These are phyloP conservation scores for Stigmatopora nigra DNA, from an alignment of 2,113 vertebrate genomes.

Conservation along the genomic window DNA sequence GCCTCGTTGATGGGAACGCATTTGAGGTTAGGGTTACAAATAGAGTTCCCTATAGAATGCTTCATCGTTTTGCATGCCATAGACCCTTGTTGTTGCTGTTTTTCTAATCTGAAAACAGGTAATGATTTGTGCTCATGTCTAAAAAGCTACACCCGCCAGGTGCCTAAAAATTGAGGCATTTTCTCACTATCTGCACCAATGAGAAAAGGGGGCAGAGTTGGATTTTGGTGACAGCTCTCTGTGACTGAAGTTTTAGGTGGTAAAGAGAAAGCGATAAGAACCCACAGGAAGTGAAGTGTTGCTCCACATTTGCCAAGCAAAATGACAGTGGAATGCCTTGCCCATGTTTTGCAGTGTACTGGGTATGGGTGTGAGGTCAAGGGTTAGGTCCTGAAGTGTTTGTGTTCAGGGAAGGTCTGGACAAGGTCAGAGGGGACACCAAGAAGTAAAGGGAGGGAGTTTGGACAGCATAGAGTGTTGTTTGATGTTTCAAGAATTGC, in stretches of 20 bases:
- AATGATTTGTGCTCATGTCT: no score
- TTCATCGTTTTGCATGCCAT: no score
- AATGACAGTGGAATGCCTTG: constrained; percentile 16
- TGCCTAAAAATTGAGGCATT: background rate
- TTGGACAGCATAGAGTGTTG: constrained; percentile 27
- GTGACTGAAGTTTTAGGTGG: background rate
- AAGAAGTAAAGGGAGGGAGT: constrained; percentile 32
- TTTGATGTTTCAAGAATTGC: constrained; percentile 51
- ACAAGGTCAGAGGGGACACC: constrained; percentile 48
- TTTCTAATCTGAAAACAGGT: no score
- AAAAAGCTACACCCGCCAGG: no score
- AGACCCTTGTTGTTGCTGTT: no score
- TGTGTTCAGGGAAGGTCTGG: constrained; percentile 48
- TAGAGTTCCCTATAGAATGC: no score
- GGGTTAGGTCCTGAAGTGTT: constrained; percentile 47
- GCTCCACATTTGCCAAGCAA: constrained; percentile 1
- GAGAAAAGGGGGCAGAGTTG: background rate
- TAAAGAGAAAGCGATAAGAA: background rate
- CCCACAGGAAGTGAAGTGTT: constrained; percentile 7
- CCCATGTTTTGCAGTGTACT: constrained; percentile 24
- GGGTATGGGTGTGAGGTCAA: constrained; percentile 38
- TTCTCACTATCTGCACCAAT: background rate
- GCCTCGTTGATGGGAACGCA: no score
- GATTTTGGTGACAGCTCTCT: background rate
- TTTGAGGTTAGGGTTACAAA: no score